phyloP scores from a whole-genome alignment of 30 jellyfish, hydroid and myxozoan species.

The Phacellophora camtschatica region DNA sequence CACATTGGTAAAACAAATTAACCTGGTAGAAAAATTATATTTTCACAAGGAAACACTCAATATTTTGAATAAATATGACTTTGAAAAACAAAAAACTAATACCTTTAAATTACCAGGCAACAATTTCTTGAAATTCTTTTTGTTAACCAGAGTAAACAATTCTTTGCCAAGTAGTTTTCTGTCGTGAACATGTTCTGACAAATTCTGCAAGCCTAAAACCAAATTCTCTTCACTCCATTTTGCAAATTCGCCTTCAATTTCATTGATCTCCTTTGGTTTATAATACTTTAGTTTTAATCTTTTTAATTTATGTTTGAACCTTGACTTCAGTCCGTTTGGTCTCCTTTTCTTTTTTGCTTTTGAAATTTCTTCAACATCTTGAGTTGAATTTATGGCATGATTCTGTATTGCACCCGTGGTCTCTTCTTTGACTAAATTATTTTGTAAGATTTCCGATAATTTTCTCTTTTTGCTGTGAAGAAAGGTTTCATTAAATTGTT shows the following conservation, averaged over 20 bases:
- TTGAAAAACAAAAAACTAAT: background rate
- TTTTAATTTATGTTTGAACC: background rate
- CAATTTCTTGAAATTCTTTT: slow-evolving; percentile 82
- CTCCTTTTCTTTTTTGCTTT: background rate
- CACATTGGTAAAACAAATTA: too few species aligned
- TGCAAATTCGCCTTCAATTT: slow-evolving; percentile 16
- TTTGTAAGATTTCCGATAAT: background rate
- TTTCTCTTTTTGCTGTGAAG: background rate
- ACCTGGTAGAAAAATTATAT: too few species aligned
- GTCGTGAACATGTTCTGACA: slow-evolving; percentile 59
- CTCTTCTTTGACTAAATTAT: background rate
- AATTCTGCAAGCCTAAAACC: slow-evolving; percentile 19
- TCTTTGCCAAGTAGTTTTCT: slow-evolving; percentile 63
- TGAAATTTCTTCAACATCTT: slow-evolving; percentile 3
- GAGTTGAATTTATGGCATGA: slow-evolving; percentile 70
- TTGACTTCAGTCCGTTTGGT: background rate
- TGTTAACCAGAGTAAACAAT: slow-evolving; percentile 58
- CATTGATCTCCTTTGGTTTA: slow-evolving; percentile 7
- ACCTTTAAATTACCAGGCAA: slow-evolving; percentile 82
- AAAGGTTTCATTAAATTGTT: too few species aligned
- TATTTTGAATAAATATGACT: too few species aligned
- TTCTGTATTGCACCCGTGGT: slow-evolving; percentile 21
- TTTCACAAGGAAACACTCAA: too few species aligned
- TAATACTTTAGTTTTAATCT: background rate
- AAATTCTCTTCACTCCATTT: background rate